phyloP scores from a whole-genome alignment of 2,888 invertebrate species.

The Smittia aterrima region DNA sequence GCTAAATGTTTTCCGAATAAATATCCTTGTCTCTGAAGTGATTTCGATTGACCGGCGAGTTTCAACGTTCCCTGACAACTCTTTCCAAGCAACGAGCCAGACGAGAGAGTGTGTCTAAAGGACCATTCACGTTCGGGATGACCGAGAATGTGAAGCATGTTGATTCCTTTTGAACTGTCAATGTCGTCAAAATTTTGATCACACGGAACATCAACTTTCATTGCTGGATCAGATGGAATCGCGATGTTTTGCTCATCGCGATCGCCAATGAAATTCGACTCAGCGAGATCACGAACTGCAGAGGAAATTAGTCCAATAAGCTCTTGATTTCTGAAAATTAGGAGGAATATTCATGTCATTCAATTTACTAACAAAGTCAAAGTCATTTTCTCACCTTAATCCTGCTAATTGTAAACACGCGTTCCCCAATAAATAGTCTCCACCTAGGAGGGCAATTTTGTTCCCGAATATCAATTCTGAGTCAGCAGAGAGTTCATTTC shows the following conservation, averaged over 20 bases:
- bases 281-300: conserved; percentile 83
- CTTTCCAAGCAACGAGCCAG: conserved; percentile 69
- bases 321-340: conserved; percentile 65
- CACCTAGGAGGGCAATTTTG: conserved; percentile 89
- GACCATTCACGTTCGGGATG: conserved; percentile 77
- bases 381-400: conserved; percentile 52
- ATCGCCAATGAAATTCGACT: conserved; percentile 85
- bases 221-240: conserved; percentile 66
- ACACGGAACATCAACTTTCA: not conserved
- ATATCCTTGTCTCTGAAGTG: conserved; percentile 77
- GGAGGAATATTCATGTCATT: no score
- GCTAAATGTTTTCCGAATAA: conserved; percentile 88
- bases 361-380: no score
- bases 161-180: conserved; percentile 57
- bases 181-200: conserved; percentile 17
- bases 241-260: conserved; percentile 83
- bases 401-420: conserved; percentile 84
- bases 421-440: conserved; percentile 86
- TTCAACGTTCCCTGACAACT: conserved; percentile 84
- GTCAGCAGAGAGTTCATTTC: conserved; percentile 58
- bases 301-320: conserved; percentile 86
- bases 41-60: conserved; percentile 76
- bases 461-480: conserved; percentile 91
- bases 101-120: conserved; percentile 72
- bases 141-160: conserved; percentile 58